These are phyloP conservation scores for Trichoplax adhaerens DNA, from an alignment of 37 sponge, comb jelly and placozoan genomes.

Conservation along the genomic window DNA sequence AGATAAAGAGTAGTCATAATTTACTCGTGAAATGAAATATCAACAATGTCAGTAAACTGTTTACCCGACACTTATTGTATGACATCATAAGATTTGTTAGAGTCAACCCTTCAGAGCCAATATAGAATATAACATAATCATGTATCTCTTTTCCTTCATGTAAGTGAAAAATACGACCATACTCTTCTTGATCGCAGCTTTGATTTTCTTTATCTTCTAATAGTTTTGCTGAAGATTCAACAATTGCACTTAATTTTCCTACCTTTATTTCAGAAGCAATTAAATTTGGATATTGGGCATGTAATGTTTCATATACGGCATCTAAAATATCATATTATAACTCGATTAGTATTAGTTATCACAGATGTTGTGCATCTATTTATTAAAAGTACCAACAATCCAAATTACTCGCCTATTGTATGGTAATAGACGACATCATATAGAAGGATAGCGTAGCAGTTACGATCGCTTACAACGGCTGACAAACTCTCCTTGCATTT, in stretches of 20 bases:
- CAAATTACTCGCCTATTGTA: constrained; percentile 17
- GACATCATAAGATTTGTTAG: constrained; percentile 54
- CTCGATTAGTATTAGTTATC: too few species aligned
- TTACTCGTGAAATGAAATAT: not conserved
- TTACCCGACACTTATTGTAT: constrained; percentile 37
- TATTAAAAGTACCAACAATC: not conserved
- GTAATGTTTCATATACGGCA: too few species aligned
- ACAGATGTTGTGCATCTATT: not conserved
- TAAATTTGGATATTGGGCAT: too few species aligned
- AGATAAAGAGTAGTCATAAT: not conserved
- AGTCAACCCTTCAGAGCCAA: constrained; percentile 49
- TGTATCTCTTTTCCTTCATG: constrained; percentile 16
- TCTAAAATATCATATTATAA: too few species aligned
- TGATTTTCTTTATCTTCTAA: too few species aligned
- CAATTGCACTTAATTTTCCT: too few species aligned
- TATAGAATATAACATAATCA: constrained; percentile 57
- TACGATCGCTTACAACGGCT: not conserved
- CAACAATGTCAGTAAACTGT: not conserved
- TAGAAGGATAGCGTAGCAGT: constrained; percentile 23
- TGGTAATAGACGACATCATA: constrained; percentile 47
- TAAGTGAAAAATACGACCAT: constrained; percentile 39
- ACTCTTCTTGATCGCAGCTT: not conserved
- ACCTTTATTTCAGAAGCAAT: too few species aligned
- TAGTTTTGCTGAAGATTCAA: too few species aligned
- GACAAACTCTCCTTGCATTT: constrained; percentile 9